Evolutionary conservation across 92 coral and sea anemone species (phyloP), one percentile per base, ranked within the genome.

Genomic region (Plumapathes pennacea): DNA sequence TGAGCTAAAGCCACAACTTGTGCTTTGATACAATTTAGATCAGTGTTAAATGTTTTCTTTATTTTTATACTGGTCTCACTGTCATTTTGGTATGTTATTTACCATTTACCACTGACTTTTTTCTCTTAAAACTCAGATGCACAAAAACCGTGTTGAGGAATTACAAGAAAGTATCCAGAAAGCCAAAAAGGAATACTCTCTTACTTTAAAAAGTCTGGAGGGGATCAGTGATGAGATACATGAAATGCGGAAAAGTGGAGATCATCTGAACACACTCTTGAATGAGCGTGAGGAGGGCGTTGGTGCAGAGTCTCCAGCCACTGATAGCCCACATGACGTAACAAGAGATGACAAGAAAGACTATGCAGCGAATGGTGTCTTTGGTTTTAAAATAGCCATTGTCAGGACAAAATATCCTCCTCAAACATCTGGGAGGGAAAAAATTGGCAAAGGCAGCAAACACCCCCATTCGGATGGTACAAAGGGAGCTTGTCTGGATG

Each of bases 181-280:
- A 32, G 89, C 95, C 0, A 94, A 94, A 56, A 55, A 63, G 34
- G 71, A 83, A 26, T 94, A 94, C 79, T 80, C 96, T 6, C 38
- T 85, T 27, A 82, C 99, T 3, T 67, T 94, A 23, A 81, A 76
- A 63, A 89, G 81, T 61, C 73, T 94, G 19, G 99, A 94, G 48
- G 80, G 69, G 24, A 94, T 94, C 18, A 94, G 99, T 32, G 99
- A 94, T 53, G 90, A 90, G 58, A 94, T 94, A 28, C 99, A 94
- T 48, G 96, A 94, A 58, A 44, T 85, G 78, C 78, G 99, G 10
- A 71, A 78, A 60, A 89, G 90, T 69, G 74, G 75, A 28, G 72
- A 74, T 20, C 77, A 71, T 57, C 75, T 90, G 50, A 74, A 81
- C 76, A 40, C 52, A 0, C 52, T 67, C 21, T 73, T 88, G 18